Base-by-base conservation (phyloP, 2,797 vertebrate species). In the Fistularia commersonii region DNA sequence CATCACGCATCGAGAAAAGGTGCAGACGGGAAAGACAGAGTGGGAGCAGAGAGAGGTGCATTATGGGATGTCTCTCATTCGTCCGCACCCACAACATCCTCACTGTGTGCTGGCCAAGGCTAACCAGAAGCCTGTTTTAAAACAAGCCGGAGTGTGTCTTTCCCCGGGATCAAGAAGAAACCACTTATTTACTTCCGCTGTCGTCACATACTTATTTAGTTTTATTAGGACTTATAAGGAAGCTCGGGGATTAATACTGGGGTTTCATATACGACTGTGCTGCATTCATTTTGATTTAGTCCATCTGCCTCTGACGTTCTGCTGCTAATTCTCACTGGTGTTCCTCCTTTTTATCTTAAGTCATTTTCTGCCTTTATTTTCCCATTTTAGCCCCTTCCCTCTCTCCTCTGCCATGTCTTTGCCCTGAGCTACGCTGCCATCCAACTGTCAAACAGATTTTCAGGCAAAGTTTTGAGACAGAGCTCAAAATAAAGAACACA, bases 141-240 rank as follows among this genome's bases (percentile, higher is more conserved):
- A 23, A 23, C 23, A 23, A 23, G 4, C 2, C 2, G 4, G 23
- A 23, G 23, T 2, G 23, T 23, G 23, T 23, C 23, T 23, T 2
- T 23, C 4, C 23, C 23, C 23, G 2, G 4, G 23, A 23, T 23
- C 23, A 23, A 23, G 23, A 23, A 23, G 2, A 23, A 23, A 23
- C 23, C 23, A 23, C 23, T 23, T 23, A 23, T 4, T 23, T 23
- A 23, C 23, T 23, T 23, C 23, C 4, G 4, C 4, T 23, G 23
- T 23, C 23, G 2, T 23, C 23, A 23, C 4, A 4, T 23, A 23
- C 23, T 4, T 2, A 23, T 23, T 23, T 23, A 2, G 23, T 2
- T 23, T 23, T 75, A 76, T 44, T 58, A 66, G 75, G 62, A 44
- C 74, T 76, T 82, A 71, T 80, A 74, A 80, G 60, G 46, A 56